These are phyloP conservation scores for Egretta garzetta DNA, from an alignment of 2,113 vertebrate species.

Conservation along the genomic window DNA sequence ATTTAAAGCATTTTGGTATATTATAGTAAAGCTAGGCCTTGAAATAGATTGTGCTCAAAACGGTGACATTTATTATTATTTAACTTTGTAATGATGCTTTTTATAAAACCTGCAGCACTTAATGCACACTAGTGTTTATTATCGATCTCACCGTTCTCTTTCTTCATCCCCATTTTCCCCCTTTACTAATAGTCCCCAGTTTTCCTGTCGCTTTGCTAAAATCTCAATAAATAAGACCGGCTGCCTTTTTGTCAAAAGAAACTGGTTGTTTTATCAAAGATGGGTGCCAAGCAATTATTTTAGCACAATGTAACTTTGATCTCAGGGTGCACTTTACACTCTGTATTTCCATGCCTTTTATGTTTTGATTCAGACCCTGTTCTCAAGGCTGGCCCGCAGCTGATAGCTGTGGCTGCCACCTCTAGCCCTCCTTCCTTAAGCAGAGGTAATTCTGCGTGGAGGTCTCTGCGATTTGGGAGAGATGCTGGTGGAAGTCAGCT, in stretches of 20 bases:
- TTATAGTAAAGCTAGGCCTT: not conserved
- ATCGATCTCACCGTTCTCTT: not conserved
- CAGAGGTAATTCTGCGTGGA: not conserved
- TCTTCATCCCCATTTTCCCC: not conserved
- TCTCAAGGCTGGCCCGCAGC: not conserved
- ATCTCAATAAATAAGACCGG: not conserved
- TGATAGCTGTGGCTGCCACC: not conserved
- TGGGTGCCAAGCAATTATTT: not conserved
- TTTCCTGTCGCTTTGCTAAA: not conserved
- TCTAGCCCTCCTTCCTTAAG: not conserved
- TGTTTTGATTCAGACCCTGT: not conserved
- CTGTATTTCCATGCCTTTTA: not conserved
- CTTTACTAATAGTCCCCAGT: not conserved
- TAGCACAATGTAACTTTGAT: not conserved
- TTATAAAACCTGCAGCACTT: not conserved
- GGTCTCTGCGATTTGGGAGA: rapidly evolving
- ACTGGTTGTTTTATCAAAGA: not conserved
- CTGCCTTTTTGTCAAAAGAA: not conserved
- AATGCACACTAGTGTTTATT: not conserved
- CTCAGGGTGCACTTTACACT: not conserved
- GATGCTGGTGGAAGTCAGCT: not conserved
- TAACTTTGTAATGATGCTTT: not conserved
- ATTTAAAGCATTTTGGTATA: not conserved
- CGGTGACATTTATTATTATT: not conserved
- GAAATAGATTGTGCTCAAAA: not conserved